Conservation (phyloP, 1,140 invertebrate species). For the Bombus sibiricus region DNA sequence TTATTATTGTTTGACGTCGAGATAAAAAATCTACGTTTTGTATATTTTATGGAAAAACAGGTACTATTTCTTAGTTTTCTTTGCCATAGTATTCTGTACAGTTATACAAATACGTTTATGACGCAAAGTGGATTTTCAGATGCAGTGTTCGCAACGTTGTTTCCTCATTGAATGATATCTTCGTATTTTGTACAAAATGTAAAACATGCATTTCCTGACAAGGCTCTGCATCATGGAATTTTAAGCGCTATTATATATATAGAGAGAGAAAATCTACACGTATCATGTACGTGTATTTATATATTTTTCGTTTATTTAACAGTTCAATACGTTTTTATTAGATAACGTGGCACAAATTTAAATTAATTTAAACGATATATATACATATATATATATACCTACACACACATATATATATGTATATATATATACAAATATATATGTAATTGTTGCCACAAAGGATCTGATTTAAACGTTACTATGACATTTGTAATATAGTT, state of each 20-base stretch:
- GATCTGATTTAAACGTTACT: conserved; percentile 46
- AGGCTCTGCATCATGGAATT: conserved; percentile 44
- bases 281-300: conserved; percentile 40
- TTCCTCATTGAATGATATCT: conserved; percentile 37
- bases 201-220: conserved; percentile 56
- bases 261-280: conserved; percentile 34
- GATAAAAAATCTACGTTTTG: conserved; percentile 5
- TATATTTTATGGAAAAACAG: conserved; percentile 23
- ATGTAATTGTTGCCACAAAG: conserved; percentile 34
- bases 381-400: neutral
- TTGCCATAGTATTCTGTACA: conserved; percentile 37
- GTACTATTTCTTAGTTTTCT: conserved; percentile 33
- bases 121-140: conserved; percentile 41
- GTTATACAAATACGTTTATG: conserved; percentile 32
- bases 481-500: conserved; percentile 58
- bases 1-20: conserved; percentile 15
- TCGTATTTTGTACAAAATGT: conserved; percentile 58
- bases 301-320: conserved; percentile 53
- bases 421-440: neutral
- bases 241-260: conserved; percentile 43
- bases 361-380: conserved; percentile 51
- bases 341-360: conserved; percentile 52
- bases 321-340: conserved; percentile 54
- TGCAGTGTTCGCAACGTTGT: conserved; percentile 43
- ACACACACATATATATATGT: neutral